Evolutionary conservation across 2,888 invertebrate species (phyloP).

Genomic region (Drosophila birchii): DNA sequence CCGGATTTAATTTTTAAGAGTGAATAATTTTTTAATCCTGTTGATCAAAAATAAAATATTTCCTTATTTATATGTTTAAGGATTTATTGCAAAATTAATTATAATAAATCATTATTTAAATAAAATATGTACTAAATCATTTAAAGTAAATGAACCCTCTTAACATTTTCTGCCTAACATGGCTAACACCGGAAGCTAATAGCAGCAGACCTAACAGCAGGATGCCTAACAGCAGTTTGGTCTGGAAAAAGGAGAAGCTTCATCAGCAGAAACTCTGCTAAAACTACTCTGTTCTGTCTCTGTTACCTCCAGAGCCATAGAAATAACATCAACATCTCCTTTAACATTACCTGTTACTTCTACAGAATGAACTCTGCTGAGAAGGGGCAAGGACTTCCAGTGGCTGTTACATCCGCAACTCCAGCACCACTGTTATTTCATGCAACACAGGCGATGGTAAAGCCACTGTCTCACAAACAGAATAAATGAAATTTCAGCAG

Average conservation of each 20-base stretch:
- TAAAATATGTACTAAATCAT: too few species aligned
- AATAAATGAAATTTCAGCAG: slow-evolving; percentile 32
- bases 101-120: too few species aligned
- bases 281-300: neutral
- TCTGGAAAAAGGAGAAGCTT: neutral
- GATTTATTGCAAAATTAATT: too few species aligned
- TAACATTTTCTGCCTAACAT: neutral
- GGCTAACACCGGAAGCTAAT: neutral
- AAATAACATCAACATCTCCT: slow-evolving; percentile 21
- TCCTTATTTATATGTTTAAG: too few species aligned
- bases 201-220: slow-evolving; percentile 2
- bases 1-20: too few species aligned
- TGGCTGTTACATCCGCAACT: slow-evolving; percentile 8
- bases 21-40: too few species aligned
- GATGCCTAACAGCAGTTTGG: neutral
- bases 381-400: slow-evolving; percentile 53
- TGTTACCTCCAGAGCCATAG: neutral
- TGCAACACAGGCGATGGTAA: slow-evolving; percentile 18
- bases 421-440: slow-evolving; percentile 9
- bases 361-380: slow-evolving; percentile 66
- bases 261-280: neutral
- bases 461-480: slow-evolving; percentile 14
- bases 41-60: too few species aligned
- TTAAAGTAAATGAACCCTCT: neutral
- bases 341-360: slow-evolving; percentile 31